Conservation (phyloP, 2,888 invertebrate species). For the Drosophila paranaensis region DNA sequence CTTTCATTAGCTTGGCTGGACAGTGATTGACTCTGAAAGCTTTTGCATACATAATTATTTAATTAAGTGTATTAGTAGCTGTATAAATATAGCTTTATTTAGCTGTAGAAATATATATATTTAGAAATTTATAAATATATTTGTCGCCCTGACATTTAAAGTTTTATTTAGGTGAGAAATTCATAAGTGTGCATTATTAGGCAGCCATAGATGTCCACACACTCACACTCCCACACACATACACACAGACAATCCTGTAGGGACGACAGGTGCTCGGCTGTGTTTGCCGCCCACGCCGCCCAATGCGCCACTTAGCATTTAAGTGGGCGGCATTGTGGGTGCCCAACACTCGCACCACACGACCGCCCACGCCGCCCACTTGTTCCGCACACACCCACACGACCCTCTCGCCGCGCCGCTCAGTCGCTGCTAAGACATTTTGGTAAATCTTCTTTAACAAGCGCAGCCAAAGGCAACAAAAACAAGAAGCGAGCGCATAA, state of each 20-base stretch:
- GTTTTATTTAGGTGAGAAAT: conserved; percentile 36
- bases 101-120: neutral
- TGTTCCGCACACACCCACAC: conserved; percentile 2
- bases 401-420: neutral
- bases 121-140: neutral
- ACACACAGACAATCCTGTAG: conserved; percentile 3
- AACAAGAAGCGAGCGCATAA: conserved; percentile 62
- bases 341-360: conserved; percentile 6
- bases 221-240: conserved; percentile 1
- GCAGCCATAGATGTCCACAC: conserved; percentile 25
- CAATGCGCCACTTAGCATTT: conserved; percentile 79
- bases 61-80: neutral
- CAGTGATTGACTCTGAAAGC: neutral
- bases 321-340: conserved; percentile 73
- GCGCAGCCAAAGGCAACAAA: conserved; percentile 55
- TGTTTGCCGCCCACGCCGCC: conserved; percentile 27
- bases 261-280: conserved; percentile 47
- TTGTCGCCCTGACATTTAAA: neutral
- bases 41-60: neutral
- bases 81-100: neutral
- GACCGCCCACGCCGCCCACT: neutral
- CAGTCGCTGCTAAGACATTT: conserved; percentile 61
- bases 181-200: conserved; percentile 66
- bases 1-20: neutral
- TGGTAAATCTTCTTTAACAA: conserved; percentile 80